phyloP scores from a whole-genome alignment of 2,888 invertebrate species.

The Lasioglossum lativentre region DNA sequence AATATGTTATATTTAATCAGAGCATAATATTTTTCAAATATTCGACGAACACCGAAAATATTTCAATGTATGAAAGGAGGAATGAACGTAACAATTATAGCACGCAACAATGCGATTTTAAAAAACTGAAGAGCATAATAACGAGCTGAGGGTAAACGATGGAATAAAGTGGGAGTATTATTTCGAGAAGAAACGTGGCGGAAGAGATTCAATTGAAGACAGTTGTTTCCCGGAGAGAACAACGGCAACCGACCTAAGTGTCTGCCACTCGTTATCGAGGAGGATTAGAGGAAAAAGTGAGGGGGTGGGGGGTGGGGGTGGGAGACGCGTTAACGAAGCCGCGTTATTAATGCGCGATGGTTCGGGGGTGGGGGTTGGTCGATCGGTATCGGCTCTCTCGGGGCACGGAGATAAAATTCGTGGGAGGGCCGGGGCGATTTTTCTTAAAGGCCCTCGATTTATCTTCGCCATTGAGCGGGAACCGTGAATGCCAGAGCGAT shows the following conservation, averaged over 20 bases:
- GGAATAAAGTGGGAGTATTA: not conserved
- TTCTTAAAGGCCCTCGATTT: constrained; percentile 67
- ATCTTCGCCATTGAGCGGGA: constrained; percentile 61
- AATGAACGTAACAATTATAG: not conserved
- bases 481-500: constrained; percentile 62
- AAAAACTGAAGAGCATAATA: not conserved
- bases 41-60: not conserved
- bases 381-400: constrained; percentile 59
- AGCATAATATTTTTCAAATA: no score
- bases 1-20: no score
- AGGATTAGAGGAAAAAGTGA: constrained; percentile 37
- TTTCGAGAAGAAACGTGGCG: not conserved
- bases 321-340: constrained; percentile 56
- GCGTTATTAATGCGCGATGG: constrained; percentile 54
- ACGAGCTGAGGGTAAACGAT: not conserved
- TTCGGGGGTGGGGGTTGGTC: constrained; percentile 30
- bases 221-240: not conserved
- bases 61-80: not conserved
- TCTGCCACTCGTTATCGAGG: not conserved
- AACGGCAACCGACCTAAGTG: constrained; percentile 11
- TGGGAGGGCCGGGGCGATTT: constrained; percentile 59
- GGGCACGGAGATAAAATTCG: constrained; percentile 64
- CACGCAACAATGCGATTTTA: not conserved
- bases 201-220: not conserved
- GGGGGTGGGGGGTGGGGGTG: no score